Evolutionary conservation across 2,888 invertebrate genomes (phyloP).

Genomic region (Saturnia japonica): DNA sequence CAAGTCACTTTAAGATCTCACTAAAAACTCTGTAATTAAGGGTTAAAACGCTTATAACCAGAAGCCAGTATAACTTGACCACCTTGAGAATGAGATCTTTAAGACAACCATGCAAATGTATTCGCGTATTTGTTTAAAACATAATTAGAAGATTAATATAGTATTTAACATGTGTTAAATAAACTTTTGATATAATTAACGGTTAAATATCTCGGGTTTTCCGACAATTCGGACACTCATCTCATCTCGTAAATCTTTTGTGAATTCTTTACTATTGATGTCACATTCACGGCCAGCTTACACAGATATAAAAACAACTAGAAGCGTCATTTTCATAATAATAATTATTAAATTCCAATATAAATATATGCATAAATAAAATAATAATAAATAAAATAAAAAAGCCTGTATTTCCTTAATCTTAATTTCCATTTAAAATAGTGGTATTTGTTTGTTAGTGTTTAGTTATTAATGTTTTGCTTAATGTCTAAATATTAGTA

Average conservation of each 20-base stretch:
- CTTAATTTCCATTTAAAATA: too few species aligned
- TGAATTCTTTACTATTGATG: constrained; percentile 11
- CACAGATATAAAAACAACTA: not conserved
- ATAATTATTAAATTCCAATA: not conserved
- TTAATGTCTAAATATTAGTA: too few species aligned
- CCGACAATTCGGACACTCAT: not conserved
- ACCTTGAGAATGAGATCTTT: not conserved
- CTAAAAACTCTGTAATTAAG: too few species aligned
- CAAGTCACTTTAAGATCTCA: too few species aligned
- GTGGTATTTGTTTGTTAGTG: too few species aligned
- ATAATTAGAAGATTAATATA: not conserved
- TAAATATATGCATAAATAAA: too few species aligned
- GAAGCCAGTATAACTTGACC: not conserved
- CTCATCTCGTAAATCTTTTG: constrained; percentile 1
- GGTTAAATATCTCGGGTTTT: not conserved
- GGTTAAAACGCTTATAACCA: too few species aligned
- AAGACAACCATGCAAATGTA: not conserved
- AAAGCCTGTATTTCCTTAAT: too few species aligned
- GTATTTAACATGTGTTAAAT: not conserved
- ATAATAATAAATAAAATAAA: too few species aligned
- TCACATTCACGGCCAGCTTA: not conserved
- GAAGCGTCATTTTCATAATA: not conserved
- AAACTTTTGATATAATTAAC: constrained; percentile 1
- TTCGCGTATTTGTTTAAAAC: not conserved
- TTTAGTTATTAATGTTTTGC: too few species aligned